Base-by-base conservation (phyloP, 2,797 vertebrate genomes). In the Mormyrus hasselquistii region DNA sequence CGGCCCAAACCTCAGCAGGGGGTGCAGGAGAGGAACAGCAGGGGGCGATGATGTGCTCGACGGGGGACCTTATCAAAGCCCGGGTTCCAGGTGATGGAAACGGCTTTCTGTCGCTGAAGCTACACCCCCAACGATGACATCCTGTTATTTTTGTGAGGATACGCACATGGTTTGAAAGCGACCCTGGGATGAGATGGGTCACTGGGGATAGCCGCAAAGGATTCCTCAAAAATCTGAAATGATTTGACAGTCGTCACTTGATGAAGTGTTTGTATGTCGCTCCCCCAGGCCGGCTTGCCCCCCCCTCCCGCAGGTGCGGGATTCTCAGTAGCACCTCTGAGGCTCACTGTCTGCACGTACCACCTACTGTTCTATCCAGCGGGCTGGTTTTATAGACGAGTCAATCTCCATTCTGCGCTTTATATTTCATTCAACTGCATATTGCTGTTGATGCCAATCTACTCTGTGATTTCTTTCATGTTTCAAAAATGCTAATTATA, bases 1-100 rank as follows among this genome's bases (percentile, higher is more conserved):
- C 94, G 92, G 91, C 93, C 94, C 92, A 95, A 95, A 94, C 94
- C 94, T 94, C 93, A 88, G 93, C 92, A 92, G 90, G 92, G 91
- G 88, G 89, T 91, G 90, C 93, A 90, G 91, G 92, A 93, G 93
- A 52, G 14, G 9, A 25, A 47, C 79, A 44, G n/a, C 16, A 22
- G 47, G 79, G 38, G 8, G 19, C 41, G 19, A 1, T n/a, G 19
- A 16, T 38, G 10, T 19, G 69, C 69, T 2, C 5, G 34, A 44
- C 38, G 4, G 69, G 34, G 12, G 38, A 7, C 4, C 12, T 41
- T 8, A 76, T 76, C 14, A 19, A 76, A 76, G 69, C 69, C 38
- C 34, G 2, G 14, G 14, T 19, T 12, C 69, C 0, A 4, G 12
- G 14, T 41, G 29, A 73, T 16, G 65, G 65, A 16, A 16, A 38